Base-by-base conservation (phyloP, 92 coral and sea anemone species). In the Actinostola sp. region DNA sequence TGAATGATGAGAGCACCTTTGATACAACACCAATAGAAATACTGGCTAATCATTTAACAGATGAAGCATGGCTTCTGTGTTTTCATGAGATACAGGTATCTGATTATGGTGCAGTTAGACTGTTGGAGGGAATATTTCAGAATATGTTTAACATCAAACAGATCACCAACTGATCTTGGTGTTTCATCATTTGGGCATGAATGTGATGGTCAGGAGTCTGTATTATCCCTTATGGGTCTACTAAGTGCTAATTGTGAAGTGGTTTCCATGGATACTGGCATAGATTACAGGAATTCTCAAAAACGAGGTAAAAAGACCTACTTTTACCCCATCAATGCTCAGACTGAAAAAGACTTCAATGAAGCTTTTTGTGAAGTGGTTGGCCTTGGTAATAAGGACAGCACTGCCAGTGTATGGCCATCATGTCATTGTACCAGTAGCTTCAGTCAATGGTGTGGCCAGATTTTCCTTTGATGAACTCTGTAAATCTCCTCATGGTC, bases 71-170 rank as follows among this genome's bases (percentile, higher is more conserved):
- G 88, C 71, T 89, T 41, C 88, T 89, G 38, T 89, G 94, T 41
- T 89, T 89, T 81, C 91, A 89, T 42, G 94, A 89, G 59, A 77
- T 89, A 85, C 94, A 89, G 66, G 76, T 89, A 46, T 84, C 94
- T 44, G 94, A 89, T 79, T 89, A 84, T 61, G 94, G 83, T 26
- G 82, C 94, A 19, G 87, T 86, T 5, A 81, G 94, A 15, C 70
- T 89, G 23, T 48, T 89, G 36, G 94, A 89, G 33, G 94, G 94
- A 14, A 70, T 89, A 15, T 89, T 89, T 8, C 83, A 86, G n/a
- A 81, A 67, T 53, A 81, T 89, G 91, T 63, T 89, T 80, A 75
- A 89, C 94, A 15, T 89, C 94, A 17, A 89, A 89, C 60, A 71
- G 93, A 35, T 86, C 94, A 43, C 94, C 91, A 0, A 56, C 49